phyloP scores from a whole-genome alignment of 1,140 invertebrate species.

The Lasioglossum albipes region DNA sequence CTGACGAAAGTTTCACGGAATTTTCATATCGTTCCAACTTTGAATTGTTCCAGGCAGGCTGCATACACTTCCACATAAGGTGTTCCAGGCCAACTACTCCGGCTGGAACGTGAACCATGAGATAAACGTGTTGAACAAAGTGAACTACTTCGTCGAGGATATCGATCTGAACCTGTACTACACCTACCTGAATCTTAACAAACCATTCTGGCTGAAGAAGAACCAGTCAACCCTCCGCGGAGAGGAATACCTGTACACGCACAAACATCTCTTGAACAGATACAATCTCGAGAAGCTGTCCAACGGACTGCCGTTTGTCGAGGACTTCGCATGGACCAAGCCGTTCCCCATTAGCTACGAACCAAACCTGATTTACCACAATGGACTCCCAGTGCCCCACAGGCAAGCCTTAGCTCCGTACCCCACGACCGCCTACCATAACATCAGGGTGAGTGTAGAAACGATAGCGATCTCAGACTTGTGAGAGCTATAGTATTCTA shows the following conservation, averaged over 20 bases:
- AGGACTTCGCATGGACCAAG: constrained; percentile 68
- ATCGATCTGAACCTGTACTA: constrained; percentile 85
- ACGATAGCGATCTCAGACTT: too few species aligned
- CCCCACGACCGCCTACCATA: constrained; percentile 59
- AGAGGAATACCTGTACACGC: constrained; percentile 69
- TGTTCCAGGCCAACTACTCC: constrained; percentile 81
- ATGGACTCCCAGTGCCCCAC: constrained; percentile 68
- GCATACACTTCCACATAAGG: constrained; percentile 44
- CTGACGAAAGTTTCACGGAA: too few species aligned
- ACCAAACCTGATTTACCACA: constrained; percentile 65
- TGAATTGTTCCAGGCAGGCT: constrained; percentile 21
- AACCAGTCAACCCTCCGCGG: constrained; percentile 64
- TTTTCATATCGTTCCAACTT: neutral
- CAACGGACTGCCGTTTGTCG: constrained; percentile 66
- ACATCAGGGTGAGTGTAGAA: constrained; percentile 53
- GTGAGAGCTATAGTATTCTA: too few species aligned
- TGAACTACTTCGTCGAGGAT: constrained; percentile 86
- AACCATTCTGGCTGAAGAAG: constrained; percentile 79
- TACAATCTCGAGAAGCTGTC: constrained; percentile 72
- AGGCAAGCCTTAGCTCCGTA: constrained; percentile 60
- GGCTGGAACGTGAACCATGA: constrained; percentile 77
- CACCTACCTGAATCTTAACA: constrained; percentile 79
- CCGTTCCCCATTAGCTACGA: constrained; percentile 69
- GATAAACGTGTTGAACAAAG: constrained; percentile 77
- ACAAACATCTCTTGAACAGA: constrained; percentile 69